A percentile compares a stretch with the other conserved stretches of the same genome.
These are phyloP conservation scores for Atherix ibis DNA, from an alignment of 2,888 invertebrate species.

Conservation along the genomic window DNA sequence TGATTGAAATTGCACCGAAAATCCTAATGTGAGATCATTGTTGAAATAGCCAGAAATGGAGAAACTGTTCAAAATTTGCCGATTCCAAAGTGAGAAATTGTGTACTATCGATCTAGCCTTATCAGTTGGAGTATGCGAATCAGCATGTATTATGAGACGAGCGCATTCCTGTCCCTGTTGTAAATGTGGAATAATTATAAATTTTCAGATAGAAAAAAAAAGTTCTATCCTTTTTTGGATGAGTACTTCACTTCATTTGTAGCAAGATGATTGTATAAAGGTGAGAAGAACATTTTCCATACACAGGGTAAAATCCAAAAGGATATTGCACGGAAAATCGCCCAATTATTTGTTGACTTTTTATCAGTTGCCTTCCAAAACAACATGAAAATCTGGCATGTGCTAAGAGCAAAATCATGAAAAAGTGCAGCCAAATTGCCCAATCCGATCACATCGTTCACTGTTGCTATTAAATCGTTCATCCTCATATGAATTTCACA, in stretches of 20 bases:
- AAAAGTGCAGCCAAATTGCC: slow-evolving; percentile 4
- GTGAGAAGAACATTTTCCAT: slow-evolving; percentile 5
- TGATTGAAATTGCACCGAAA: slow-evolving; percentile 3
- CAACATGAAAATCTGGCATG: slow-evolving; percentile 5
- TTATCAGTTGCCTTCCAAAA: slow-evolving; percentile 5
- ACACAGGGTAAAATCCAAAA: slow-evolving; percentile 7
- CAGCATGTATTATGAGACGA: neutral
- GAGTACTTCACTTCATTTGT: slow-evolving; percentile 3
- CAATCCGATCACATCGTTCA: slow-evolving; percentile 6
- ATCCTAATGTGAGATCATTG: slow-evolving; percentile 4
- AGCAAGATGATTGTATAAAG: slow-evolving; percentile 6
- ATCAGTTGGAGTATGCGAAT: neutral
- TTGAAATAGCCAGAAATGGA: slow-evolving; percentile 4
- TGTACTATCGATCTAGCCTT: neutral
- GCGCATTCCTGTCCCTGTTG: slow-evolving; percentile 2
- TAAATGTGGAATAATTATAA: too few species aligned
- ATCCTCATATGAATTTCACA: neutral
- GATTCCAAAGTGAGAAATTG: slow-evolving; percentile 6
- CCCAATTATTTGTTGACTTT: neutral
- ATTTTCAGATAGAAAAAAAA: neutral
- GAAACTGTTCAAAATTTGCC: slow-evolving; percentile 3
- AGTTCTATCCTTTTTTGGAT: neutral
- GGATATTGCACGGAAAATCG: neutral
- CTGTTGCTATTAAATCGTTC: slow-evolving; percentile 1
- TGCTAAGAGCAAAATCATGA: slow-evolving; percentile 8